Evolutionary conservation across 2,113 vertebrate species (phyloP), one percentile per base, ranked within the genome.

Genomic region (Tichodroma muraria): DNA sequence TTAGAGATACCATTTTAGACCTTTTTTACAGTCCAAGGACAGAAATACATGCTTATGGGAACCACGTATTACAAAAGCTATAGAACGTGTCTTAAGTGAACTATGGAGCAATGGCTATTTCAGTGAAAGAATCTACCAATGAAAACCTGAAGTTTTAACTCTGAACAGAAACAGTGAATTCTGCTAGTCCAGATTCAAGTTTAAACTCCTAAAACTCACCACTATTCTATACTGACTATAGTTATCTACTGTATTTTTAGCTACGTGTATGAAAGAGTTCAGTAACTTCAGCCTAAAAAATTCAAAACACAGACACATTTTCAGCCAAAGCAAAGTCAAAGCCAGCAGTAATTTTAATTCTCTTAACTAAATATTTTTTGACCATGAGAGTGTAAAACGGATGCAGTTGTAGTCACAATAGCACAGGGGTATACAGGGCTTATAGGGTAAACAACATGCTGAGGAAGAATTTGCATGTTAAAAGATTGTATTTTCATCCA

Each of bases 311-410:
- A 73, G 45, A 70, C 20, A 79, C 0, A 9, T 84, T 66, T 86
- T 84, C 69, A 91, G 52, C 77, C 80, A 64, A 95, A 95, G 81
- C 57, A 89, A 66, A 86, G 33, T 35, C 38, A 95, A 44, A 81
- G 33, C 38, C 89, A 94, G 33, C 7, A 84, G 38, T n/a, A 81
- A 78, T 70, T 78, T 92, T 52, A 63, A 60, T 89, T 80, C 10
- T 50, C 21, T 78, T 71, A 52, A 73, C 16, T 40, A 80, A 50
- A 57, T 66, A 78, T 25, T 92, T 83, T 91, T 95, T 87, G 68
- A 68, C 56, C 9, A 35, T 38, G 16, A 75, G 5, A 78, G 13
- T 52, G 56, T 52, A 63, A 95, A 90, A 89, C 87, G 47, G 35
- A 66, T 81, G 69, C 33, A 72, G 38, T 44, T 60, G 27, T n/a